Base-by-base conservation (phyloP, 1,140 invertebrate genomes). In the Ganaspis sp. region DNA sequence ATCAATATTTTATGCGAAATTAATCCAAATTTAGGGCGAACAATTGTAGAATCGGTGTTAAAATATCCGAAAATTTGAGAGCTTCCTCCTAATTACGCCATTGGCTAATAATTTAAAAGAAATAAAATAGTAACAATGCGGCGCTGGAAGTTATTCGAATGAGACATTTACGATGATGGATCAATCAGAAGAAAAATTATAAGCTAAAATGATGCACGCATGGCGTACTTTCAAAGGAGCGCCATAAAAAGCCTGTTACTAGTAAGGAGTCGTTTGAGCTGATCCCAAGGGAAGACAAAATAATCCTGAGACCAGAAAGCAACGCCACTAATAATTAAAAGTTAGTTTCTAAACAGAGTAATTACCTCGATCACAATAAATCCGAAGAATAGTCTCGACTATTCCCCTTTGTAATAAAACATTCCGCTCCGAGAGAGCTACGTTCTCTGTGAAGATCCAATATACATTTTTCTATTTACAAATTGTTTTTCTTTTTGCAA, bases 381-480 rank as follows among this genome's bases (percentile, higher is more conserved):
- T 29, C n/a, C 29, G 58, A 64, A 64, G 23, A 64, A 64, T 34
- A 29, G 23, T 26, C 23, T 29, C 23, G 4, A 29, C 2, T 64
- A 29, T 64, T 29, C 23, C n/a, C 23, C 58, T 15, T n/a, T 64
- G 26, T 34, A n/a, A 29, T 64, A 26, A 29, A 64, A 64, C 9
- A 64, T 64, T 23, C 23, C 12, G 58, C 58, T 29, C 58, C 23
- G 15, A n/a, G 11, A 64, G 58, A 64, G 58, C 58, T 64, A 64
- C 58, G 58, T 64, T 26, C 58, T 64, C 15, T 64, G 45, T 19
- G 58, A 64, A 64, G 26, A 64, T 64, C 29, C 34, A 72, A 38
- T 76, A 72, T 79, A 81, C 54, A 80, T 37, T 64, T 69, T 64
- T 64, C 58, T 64, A 64, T 64, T 26, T 64, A 64, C 58, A 64